These are phyloP conservation scores for Brachionus paranguensis DNA, from an alignment of 1,140 invertebrate species.

Conservation along the genomic window DNA sequence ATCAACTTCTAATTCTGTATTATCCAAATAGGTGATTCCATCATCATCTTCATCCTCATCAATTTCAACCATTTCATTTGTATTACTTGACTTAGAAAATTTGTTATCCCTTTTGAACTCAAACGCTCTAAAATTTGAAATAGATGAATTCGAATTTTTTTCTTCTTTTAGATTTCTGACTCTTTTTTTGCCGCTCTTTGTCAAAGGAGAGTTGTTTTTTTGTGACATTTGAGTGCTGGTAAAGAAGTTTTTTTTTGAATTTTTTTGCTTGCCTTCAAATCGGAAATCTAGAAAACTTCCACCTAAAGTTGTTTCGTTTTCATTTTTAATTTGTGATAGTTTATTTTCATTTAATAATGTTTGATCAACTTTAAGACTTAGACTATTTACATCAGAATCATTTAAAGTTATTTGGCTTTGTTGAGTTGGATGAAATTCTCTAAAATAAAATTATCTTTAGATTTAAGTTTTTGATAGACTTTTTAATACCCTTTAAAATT, in stretches of 20 bases:
- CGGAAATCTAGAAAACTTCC: background rate
- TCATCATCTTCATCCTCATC: background rate
- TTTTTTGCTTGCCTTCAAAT: background rate
- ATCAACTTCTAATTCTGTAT: background rate
- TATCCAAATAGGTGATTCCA: constrained; percentile 6
- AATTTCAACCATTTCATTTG: background rate
- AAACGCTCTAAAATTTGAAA: background rate
- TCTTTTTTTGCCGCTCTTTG: background rate
- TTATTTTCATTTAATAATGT: background rate
- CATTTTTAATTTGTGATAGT: background rate
- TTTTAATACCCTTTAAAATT: background rate
- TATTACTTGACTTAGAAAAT: background rate
- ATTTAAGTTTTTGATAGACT: background rate
- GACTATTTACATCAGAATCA: background rate
- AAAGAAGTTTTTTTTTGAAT: background rate
- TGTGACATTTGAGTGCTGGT: background rate
- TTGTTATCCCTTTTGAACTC: background rate
- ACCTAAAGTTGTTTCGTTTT: background rate
- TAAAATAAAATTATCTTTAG: background rate
- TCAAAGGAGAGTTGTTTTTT: background rate
- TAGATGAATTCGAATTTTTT: background rate
- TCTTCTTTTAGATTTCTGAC: background rate
- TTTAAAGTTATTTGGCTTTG: background rate
- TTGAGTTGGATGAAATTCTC: constrained; percentile 10
- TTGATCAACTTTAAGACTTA: background rate